Evolutionary conservation across 2,797 vertebrate genomes (phyloP).

Genomic region (Neosilurus mollespiculum): DNA sequence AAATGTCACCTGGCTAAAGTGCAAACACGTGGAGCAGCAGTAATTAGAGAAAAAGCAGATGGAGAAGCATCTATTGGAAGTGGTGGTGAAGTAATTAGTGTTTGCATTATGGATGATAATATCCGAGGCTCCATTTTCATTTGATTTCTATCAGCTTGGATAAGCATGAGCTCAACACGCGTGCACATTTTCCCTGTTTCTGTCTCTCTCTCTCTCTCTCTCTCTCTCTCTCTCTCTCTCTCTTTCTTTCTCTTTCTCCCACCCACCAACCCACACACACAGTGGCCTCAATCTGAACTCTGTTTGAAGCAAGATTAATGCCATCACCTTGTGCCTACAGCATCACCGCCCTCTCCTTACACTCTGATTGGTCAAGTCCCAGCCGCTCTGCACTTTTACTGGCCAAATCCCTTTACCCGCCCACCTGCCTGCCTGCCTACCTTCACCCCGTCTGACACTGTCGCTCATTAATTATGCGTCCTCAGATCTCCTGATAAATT

Average conservation of each 20-base stretch:
- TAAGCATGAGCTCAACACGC: conserved; percentile 8
- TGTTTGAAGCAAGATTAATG: conserved; percentile 48
- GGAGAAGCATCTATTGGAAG: conserved; percentile 24
- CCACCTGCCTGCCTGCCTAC: not conserved
- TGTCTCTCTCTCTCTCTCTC: too few species aligned
- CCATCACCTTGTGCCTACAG: conserved; percentile 27
- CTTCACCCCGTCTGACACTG: conserved; percentile 65
- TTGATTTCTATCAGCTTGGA: conserved; percentile 42
- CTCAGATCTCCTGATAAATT: conserved; percentile 78
- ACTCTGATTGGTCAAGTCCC: not conserved
- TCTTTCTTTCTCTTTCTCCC: not conserved
- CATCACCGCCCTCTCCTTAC: conserved; percentile 15
- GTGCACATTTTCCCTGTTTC: not conserved
- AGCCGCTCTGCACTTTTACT: not conserved
- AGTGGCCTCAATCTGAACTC: conserved; percentile 40
- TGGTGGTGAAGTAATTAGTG: conserved; percentile 43
- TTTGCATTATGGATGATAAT: conserved; percentile 48
- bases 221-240: not conserved
- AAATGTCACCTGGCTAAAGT: conserved; percentile 42
- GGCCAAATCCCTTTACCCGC: not conserved
- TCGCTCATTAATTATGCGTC: conserved; percentile 73
- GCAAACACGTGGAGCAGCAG: not conserved
- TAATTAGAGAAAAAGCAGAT: conserved; percentile 42
- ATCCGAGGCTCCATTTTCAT: conserved; percentile 38
- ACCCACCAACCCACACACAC: conserved; percentile 23